Evolutionary conservation across 2,797 vertebrate species (phyloP), one percentile per base, ranked within the genome.

Genomic region (Falco concolor): DNA sequence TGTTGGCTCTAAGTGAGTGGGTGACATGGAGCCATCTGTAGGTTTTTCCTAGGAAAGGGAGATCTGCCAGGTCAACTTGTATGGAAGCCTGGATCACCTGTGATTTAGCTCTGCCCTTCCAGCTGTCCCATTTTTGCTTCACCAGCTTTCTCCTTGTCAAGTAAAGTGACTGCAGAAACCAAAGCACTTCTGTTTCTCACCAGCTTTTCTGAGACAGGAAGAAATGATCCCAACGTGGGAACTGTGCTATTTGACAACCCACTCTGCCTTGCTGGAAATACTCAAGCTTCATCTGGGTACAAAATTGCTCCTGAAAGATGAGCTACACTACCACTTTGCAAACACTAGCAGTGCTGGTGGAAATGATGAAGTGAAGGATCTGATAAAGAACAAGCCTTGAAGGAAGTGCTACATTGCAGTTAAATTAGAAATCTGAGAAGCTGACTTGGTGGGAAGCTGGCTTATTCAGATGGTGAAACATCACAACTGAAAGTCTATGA

Each of bases 181-280:
- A 36, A 80, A 93, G 53, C 32, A 13, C 13, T 86, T 90, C 65
- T 85, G 15, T 54, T 95, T 95, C 95, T 93, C 93, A 91, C 53
- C 83, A 91, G 76, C 91, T 95, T 91, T 89, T 85, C 73, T 94
- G 79, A 95, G 90, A 88, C 61, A 88, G 85, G 91, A 93, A 93
- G 83, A 68, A 87, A 81, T 19, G 50, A 91, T 95, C 93, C 93
- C 79, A 81, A 8, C 86, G 81, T 78, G 90, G 73, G 52, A 91
- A 91, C 83, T 59, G 91, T 73, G 69, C 59, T 68, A 76, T 96
- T 86, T 96, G 69, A 56, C 96, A 95, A 53, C 95, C 95, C 93
- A 94, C 94, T 95, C 89, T 72, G 45, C 87, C 50, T 78, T 28
- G 42, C 85, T 95, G 87, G 91, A 96, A 95, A 95, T 88, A 72